phyloP scores from a whole-genome alignment of 2,113 vertebrate genomes.

The Eulacestoma nigropectus region DNA sequence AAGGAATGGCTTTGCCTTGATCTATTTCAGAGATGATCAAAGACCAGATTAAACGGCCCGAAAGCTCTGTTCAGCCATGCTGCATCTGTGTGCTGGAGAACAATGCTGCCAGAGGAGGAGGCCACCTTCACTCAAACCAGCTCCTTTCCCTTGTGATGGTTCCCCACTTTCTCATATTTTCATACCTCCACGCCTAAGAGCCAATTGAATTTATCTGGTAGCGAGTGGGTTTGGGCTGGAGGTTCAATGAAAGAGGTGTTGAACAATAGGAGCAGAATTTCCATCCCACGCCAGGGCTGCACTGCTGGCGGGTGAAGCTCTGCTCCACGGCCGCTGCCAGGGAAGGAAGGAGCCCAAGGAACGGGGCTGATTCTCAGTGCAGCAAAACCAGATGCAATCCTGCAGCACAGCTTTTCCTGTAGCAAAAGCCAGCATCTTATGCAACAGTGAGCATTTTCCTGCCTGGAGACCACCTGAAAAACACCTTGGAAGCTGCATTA shows the following conservation, averaged over 20 bases:
- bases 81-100: not conserved
- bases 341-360: not conserved
- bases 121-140: not conserved
- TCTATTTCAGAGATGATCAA: constrained; percentile 33
- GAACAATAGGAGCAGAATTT: not conserved
- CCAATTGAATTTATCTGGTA: not conserved
- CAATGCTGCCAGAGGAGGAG: not conserved
- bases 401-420: not conserved
- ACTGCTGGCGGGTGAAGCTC: not conserved
- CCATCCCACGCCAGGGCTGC: too few species aligned
- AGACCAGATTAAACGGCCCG: not conserved
- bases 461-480: not conserved
- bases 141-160: not conserved
- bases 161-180: not conserved
- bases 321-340: not conserved
- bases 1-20: constrained; percentile 20
- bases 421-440: not conserved
- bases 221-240: not conserved
- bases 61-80: not conserved
- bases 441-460: not conserved
- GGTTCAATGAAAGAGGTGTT: not conserved
- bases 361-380: not conserved
- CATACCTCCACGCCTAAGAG: not conserved
- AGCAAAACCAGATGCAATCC: not conserved
- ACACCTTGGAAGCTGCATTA: not conserved